A percentile compares a stretch with the other conserved stretches of the same genome.
phyloP scores from a whole-genome alignment of 2,888 invertebrate genomes.

The Papilio demoleus region DNA sequence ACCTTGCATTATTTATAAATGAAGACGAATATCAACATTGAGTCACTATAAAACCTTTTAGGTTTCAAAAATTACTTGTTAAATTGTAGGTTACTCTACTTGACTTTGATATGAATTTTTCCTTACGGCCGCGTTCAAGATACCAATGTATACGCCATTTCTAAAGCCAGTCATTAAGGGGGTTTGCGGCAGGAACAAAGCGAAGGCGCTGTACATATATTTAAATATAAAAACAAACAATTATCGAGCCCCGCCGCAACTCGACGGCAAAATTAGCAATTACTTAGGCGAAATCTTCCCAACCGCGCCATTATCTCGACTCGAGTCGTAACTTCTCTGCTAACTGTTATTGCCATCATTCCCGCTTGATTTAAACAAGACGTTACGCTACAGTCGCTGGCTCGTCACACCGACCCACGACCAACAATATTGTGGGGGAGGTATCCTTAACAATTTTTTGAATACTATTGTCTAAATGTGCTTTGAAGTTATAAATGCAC shows the following conservation, averaged over 20 bases:
- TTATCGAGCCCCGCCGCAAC: slow-evolving; percentile 58
- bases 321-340: slow-evolving; percentile 67
- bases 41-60: not conserved
- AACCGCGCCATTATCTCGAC: slow-evolving; percentile 69
- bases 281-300: slow-evolving; percentile 73
- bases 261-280: slow-evolving; percentile 73
- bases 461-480: not conserved
- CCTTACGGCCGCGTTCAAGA: not conserved
- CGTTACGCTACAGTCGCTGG: slow-evolving; percentile 62
- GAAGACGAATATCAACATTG: not conserved
- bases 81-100: not conserved
- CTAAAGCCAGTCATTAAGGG: not conserved
- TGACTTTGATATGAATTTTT: not conserved
- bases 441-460: not conserved
- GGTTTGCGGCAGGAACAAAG: slow-evolving; percentile 19
- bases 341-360: slow-evolving; percentile 80
- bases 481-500: not conserved
- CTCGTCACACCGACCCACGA: slow-evolving; percentile 49
- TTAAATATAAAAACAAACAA: slow-evolving; percentile 71
- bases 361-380: slow-evolving; percentile 79
- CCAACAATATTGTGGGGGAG: slow-evolving; percentile 31
- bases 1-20: not conserved
- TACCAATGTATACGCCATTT: slow-evolving; percentile 8
- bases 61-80: not conserved
- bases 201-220: slow-evolving; percentile 43